Evolutionary conservation across 2,113 vertebrate species (phyloP).

Genomic region (Hystrix cristata): DNA sequence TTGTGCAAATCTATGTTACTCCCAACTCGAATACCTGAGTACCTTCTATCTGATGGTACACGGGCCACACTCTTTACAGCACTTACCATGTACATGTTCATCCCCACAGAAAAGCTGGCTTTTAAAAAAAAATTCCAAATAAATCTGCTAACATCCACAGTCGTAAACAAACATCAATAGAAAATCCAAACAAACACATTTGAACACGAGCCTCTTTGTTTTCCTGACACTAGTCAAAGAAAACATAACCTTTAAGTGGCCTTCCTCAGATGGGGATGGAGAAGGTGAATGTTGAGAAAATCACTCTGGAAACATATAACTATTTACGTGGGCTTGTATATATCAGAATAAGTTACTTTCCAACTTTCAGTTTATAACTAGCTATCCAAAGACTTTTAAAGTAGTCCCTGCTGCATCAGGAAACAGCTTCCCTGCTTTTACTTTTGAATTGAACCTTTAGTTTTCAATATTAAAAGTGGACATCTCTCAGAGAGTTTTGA

Average conservation of each 20-base stretch:
- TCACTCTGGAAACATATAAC: neutral
- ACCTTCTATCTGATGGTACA: neutral
- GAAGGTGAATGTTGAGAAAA: neutral
- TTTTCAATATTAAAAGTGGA: slow-evolving; percentile 24
- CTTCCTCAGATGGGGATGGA: neutral
- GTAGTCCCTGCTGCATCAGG: neutral
- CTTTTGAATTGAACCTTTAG: slow-evolving; percentile 22
- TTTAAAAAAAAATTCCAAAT: neutral
- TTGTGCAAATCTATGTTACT: neutral
- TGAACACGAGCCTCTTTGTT: neutral
- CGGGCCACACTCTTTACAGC: neutral
- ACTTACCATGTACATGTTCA: neutral
- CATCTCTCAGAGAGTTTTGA: neutral
- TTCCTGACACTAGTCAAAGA: neutral
- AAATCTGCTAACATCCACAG: neutral
- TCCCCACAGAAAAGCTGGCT: neutral
- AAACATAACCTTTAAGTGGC: neutral
- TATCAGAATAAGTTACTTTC: slow-evolving; percentile 26
- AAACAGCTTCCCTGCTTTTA: slow-evolving; percentile 32
- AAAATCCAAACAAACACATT: neutral
- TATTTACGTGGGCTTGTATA: neutral
- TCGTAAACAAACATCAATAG: neutral
- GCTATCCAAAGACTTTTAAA: slow-evolving; percentile 5
- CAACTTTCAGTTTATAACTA: slow-evolving; percentile 51
- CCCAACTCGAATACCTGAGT: neutral